Percentiles rank a stretch among this genome's conserved stretches.
These are phyloP conservation scores for Macropus fuliginosus DNA, from an alignment of 2,797 vertebrate species.

Conservation along the genomic window DNA sequence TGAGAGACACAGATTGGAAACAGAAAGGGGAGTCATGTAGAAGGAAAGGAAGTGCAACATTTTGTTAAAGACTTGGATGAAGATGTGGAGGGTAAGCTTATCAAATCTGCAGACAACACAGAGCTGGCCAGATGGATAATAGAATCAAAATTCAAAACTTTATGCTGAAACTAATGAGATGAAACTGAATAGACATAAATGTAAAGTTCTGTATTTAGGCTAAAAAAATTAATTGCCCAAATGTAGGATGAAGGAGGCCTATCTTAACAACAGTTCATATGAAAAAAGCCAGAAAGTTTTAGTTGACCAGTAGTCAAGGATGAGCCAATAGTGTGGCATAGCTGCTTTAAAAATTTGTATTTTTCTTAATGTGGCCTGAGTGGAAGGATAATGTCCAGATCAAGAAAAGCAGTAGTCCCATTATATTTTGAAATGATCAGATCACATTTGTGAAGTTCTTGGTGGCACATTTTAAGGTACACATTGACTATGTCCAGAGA, in stretches of 20 bases:
- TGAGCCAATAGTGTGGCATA: conserved; percentile 4
- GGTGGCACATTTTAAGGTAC: conserved; percentile 71
- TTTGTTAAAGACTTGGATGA: not conserved
- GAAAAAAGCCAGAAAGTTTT: conserved; percentile 43
- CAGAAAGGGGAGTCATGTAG: not conserved
- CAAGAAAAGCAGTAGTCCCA: conserved; percentile 57
- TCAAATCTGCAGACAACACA: not conserved
- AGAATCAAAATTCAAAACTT: not conserved
- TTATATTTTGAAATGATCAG: conserved; percentile 68
- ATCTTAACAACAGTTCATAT: conserved; percentile 28
- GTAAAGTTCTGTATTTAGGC: conserved; percentile 11
- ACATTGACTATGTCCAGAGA: conserved; percentile 72
- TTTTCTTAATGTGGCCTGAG: conserved; percentile 33
- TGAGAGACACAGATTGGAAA: not conserved
- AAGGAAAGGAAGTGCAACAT: not conserved
- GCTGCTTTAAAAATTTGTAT: conserved; percentile 22
- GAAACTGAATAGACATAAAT: conserved; percentile 21
- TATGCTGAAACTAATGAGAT: not conserved
- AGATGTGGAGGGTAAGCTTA: not conserved
- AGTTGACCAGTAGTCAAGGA: conserved; percentile 42
- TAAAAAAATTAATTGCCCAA: conserved; percentile 35
- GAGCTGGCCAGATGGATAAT: not conserved
- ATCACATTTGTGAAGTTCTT: conserved; percentile 65
- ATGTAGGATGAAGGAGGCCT: not conserved
- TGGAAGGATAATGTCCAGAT: conserved; percentile 61